Evolutionary conservation across 2,888 invertebrate species (phyloP).

Genomic region (Buathra laborator): DNA sequence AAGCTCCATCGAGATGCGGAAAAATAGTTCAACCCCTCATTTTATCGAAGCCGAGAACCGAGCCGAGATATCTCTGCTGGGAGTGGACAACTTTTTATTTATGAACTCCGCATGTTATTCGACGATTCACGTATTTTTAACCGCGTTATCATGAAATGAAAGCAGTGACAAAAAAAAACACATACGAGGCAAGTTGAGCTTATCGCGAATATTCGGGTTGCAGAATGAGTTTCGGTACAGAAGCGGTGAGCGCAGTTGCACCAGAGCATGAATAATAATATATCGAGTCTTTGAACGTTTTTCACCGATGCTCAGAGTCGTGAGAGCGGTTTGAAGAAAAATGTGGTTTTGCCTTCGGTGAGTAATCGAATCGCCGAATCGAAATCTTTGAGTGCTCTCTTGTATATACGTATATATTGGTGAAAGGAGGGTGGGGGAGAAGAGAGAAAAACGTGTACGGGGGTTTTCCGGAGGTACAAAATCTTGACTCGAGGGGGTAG

Average conservation of each 20-base stretch:
- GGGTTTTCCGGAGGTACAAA: slow-evolving; percentile 23
- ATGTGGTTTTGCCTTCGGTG: slow-evolving; percentile 25
- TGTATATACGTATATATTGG: not conserved
- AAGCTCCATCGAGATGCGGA: slow-evolving; percentile 22
- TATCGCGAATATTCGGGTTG: slow-evolving; percentile 3
- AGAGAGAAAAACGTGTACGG: slow-evolving; percentile 34
- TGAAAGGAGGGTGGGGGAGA: not conserved
- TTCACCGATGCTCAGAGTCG: not conserved
- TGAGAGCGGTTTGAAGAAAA: slow-evolving; percentile 3
- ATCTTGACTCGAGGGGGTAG: slow-evolving; percentile 23
- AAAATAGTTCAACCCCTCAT: slow-evolving; percentile 30
- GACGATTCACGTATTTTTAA: slow-evolving; percentile 33
- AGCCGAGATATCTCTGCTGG: not conserved
- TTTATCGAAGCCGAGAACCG: not conserved
- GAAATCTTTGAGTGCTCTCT: slow-evolving; percentile 30
- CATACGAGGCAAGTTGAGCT: not conserved
- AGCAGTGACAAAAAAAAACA: not conserved
- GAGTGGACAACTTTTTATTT: slow-evolving; percentile 33
- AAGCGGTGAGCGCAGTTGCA: not conserved
- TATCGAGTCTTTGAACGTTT: not conserved
- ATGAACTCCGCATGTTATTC: slow-evolving; percentile 33
- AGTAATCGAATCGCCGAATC: slow-evolving; percentile 44
- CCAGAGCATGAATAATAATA: not conserved
- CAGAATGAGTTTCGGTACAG: slow-evolving; percentile 12
- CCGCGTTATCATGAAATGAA: slow-evolving; percentile 15